Conservation (phyloP, 2,797 vertebrate genomes). For the Austrolebias charrua region DNA sequence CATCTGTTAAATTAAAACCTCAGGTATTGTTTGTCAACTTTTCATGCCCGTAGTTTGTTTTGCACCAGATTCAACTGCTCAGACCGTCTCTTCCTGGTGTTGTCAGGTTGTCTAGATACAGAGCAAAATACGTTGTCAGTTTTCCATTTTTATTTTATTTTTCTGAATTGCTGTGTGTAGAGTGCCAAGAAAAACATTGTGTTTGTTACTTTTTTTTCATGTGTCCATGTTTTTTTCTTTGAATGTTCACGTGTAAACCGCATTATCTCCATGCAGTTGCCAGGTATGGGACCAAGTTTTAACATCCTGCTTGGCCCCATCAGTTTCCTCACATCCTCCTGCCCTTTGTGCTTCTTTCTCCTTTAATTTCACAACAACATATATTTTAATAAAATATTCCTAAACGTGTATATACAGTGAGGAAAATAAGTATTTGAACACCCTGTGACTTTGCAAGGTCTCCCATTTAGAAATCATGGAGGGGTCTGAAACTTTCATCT, state of each 20-base stretch:
- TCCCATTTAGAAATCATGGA: too few species aligned
- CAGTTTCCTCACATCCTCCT: constrained; percentile 10
- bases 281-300: constrained; percentile 46
- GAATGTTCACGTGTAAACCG: constrained; percentile 41
- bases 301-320: constrained; percentile 17
- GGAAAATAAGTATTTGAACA: too few species aligned
- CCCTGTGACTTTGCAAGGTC: too few species aligned
- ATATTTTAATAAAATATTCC: background rate
- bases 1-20: background rate
- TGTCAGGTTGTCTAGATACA: too few species aligned
- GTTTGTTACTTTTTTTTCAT: background rate
- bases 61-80: too few species aligned
- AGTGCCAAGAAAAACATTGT: background rate
- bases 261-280: constrained; percentile 23
- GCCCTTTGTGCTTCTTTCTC: constrained; percentile 6
- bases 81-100: too few species aligned
- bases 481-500: too few species aligned
- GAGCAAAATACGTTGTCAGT: too few species aligned
- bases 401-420: background rate
- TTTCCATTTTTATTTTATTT: too few species aligned
- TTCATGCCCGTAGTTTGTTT: background rate
- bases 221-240: constrained; percentile 21
- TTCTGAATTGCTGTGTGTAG: background rate
- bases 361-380: background rate
- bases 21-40: background rate